Evolutionary conservation across 2,113 vertebrate genomes (phyloP).

Genomic region (Penelope pileata): DNA sequence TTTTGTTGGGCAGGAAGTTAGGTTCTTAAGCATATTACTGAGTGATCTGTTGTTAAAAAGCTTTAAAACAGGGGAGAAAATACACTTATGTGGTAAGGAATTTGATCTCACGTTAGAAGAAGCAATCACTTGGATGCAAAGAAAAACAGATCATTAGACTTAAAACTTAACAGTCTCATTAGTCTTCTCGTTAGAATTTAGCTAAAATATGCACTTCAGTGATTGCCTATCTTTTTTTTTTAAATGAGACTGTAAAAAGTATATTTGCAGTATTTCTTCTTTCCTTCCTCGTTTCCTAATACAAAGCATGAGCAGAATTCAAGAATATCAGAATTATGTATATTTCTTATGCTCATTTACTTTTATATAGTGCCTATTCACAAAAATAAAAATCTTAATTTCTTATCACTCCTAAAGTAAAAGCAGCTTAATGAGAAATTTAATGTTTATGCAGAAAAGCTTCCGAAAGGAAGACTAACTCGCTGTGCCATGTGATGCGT

Average conservation of each 20-base stretch:
- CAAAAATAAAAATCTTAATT: slow-evolving; percentile 38
- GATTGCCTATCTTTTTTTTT: slow-evolving; percentile 50
- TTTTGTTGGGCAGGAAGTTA: background rate
- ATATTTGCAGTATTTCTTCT: slow-evolving; percentile 11
- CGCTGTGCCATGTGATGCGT: background rate
- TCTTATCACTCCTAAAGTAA: slow-evolving; percentile 11
- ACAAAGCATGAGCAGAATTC: slow-evolving; percentile 42
- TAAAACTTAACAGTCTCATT: slow-evolving; percentile 69
- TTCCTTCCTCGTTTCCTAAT: background rate
- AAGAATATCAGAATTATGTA: background rate
- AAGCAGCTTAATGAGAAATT: slow-evolving; percentile 14
- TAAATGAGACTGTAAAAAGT: slow-evolving; percentile 48
- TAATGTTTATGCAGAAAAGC: slow-evolving; percentile 19
- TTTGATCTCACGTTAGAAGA: background rate
- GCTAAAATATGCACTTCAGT: slow-evolving; percentile 58
- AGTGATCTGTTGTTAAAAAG: background rate
- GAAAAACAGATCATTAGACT: slow-evolving; percentile 38
- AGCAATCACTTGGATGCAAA: slow-evolving; percentile 5
- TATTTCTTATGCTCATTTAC: slow-evolving; percentile 31
- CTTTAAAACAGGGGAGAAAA: background rate
- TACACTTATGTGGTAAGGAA: background rate
- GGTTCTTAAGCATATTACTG: background rate
- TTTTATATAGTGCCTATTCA: slow-evolving; percentile 37
- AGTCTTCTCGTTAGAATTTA: slow-evolving; percentile 63
- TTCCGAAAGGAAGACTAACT: background rate